Conservation (phyloP, 2,797 vertebrate genomes). For the Peromyscus nudipes region DNA sequence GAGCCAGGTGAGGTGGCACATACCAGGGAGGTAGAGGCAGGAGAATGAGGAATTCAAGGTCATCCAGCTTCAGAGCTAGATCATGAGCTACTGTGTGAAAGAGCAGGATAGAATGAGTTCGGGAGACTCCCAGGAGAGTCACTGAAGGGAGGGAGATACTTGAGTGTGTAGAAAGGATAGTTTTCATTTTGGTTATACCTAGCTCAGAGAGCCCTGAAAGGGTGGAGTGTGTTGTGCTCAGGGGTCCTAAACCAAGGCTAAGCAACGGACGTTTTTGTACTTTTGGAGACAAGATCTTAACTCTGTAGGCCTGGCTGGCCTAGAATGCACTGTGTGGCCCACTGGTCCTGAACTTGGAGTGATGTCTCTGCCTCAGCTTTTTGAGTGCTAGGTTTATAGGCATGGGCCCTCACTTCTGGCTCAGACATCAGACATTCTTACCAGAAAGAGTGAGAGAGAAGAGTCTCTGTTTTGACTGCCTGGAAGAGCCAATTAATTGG, state of each 20-base stretch:
- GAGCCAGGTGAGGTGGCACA: neutral
- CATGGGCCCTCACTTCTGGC: neutral
- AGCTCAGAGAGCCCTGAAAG: neutral
- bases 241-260: neutral
- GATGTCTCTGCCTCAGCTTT: neutral
- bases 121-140: neutral
- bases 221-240: neutral
- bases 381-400: neutral
- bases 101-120: neutral
- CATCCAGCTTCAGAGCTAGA: neutral
- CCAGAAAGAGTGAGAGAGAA: neutral
- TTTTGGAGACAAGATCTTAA: neutral
- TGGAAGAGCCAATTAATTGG: constrained; percentile 73
- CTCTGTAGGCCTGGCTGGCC: neutral
- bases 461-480: constrained; percentile 56
- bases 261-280: neutral
- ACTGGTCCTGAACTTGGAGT: neutral
- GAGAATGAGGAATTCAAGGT: neutral
- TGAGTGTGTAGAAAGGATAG: neutral
- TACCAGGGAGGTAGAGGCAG: neutral
- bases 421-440: constrained; percentile 25
- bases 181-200: neutral
- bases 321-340: neutral
- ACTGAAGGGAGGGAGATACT: neutral
- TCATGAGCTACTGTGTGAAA: neutral